These are phyloP conservation scores for Idaea biselata DNA, from an alignment of 2,888 invertebrate genomes.

Conservation along the genomic window DNA sequence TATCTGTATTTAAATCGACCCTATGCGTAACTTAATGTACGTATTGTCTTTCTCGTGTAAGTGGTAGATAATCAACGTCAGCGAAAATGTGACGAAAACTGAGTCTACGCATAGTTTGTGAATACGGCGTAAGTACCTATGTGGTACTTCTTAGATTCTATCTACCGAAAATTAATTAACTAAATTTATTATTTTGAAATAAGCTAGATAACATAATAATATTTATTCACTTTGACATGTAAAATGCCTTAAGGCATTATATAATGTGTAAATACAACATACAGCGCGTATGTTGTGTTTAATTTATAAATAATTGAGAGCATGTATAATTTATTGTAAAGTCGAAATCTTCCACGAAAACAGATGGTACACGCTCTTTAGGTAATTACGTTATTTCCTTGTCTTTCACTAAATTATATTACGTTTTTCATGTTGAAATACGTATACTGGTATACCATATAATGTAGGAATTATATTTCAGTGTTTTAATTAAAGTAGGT, in stretches of 20 bases:
- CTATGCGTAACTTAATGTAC: no score
- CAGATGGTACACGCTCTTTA: neutral
- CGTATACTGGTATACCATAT: neutral
- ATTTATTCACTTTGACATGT: neutral
- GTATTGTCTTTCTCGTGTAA: no score
- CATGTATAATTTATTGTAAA: slow-evolving; percentile 6
- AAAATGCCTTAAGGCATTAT: neutral
- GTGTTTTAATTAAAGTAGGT: neutral
- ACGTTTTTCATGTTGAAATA: neutral
- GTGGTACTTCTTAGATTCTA: no score
- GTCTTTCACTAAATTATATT: slow-evolving; percentile 4
- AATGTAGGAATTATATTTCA: neutral
- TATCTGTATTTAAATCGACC: no score
- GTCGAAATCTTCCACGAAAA: slow-evolving; percentile 1
- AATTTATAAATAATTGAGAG: neutral
- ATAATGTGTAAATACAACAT: neutral
- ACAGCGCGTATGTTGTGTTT: neutral
- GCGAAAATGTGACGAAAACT: no score
- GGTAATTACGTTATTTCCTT: slow-evolving; percentile 9
- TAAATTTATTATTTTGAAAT: no score
- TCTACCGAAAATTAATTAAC: no score
- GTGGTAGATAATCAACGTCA: no score
- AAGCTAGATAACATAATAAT: no score
- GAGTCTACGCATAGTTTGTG: no score
- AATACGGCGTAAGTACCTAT: no score